Conservation (phyloP, 2,888 invertebrate species). For the Clusia tigrina region DNA sequence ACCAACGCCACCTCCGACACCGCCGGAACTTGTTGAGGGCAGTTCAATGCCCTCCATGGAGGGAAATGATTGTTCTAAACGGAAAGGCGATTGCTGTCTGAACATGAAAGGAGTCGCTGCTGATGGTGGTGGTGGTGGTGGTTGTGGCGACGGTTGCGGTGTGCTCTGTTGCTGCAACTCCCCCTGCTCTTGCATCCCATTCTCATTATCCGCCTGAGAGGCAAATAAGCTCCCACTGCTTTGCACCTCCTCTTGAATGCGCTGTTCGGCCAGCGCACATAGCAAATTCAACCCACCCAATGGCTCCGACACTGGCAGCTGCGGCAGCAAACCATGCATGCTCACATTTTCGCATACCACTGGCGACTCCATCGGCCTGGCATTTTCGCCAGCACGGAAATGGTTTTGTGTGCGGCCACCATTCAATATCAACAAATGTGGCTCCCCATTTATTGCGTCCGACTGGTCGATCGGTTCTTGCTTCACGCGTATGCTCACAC, state of each 20-base stretch:
- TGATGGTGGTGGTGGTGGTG: slow-evolving; percentile 20
- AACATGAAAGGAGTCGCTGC: slow-evolving; percentile 20
- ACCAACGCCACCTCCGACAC: slow-evolving; percentile 22
- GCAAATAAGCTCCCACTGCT: slow-evolving; percentile 48
- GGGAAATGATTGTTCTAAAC: slow-evolving; percentile 38
- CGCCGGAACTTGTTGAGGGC: slow-evolving; percentile 44
- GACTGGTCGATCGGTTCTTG: slow-evolving; percentile 54
- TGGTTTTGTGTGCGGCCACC: slow-evolving; percentile 7
- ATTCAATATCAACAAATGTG: neutral
- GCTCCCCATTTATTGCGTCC: slow-evolving; percentile 3
- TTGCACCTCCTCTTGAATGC: slow-evolving; percentile 77
- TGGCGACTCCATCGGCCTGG: no score
- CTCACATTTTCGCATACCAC: neutral
- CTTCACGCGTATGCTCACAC: slow-evolving; percentile 54
- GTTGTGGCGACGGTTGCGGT: neutral
- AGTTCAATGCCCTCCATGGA: slow-evolving; percentile 57
- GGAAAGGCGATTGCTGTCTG: slow-evolving; percentile 20
- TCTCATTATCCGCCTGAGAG: slow-evolving; percentile 35
- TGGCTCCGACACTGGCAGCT: slow-evolving; percentile 44
- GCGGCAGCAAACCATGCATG: slow-evolving; percentile 21
- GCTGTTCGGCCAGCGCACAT: slow-evolving; percentile 85
- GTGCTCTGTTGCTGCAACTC: neutral
- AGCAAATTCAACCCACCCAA: slow-evolving; percentile 77
- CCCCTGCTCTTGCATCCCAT: neutral
- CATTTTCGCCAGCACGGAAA: no score